A percentile compares a stretch with the other conserved stretches of the same genome.
Evolutionary conservation across 1,140 invertebrate species (phyloP).

Genomic region (Meteorus sp.): DNA sequence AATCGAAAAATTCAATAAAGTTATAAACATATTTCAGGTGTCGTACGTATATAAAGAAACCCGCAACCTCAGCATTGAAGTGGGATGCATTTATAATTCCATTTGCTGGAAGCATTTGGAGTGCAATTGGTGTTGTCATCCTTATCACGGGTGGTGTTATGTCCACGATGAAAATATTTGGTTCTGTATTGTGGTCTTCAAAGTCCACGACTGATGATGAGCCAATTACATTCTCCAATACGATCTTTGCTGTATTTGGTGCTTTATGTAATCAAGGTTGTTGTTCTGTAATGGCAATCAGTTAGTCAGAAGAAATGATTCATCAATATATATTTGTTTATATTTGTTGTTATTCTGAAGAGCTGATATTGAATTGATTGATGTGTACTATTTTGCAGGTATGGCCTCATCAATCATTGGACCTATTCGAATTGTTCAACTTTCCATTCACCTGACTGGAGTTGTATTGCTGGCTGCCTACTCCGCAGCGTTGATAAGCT

Average conservation of each 20-base stretch:
- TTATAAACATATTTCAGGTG: conserved; percentile 34
- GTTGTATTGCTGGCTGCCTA: conserved; percentile 54
- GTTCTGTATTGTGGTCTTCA: not conserved
- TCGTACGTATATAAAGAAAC: conserved; percentile 49
- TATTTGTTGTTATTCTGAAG: too few species aligned
- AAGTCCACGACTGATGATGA: not conserved
- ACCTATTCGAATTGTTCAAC: conserved; percentile 47
- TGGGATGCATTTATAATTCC: conserved; percentile 52
- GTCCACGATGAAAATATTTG: conserved; percentile 17
- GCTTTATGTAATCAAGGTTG: conserved; percentile 50
- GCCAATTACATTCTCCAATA: conserved; percentile 22
- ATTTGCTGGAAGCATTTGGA: conserved; percentile 46
- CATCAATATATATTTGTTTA: not conserved
- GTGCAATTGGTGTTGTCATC: conserved; percentile 36
- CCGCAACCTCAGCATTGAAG: conserved; percentile 41
- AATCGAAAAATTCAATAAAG: not conserved
- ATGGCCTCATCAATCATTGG: conserved; percentile 41
- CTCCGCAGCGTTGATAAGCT: conserved; percentile 55
- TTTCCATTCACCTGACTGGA: conserved; percentile 47
- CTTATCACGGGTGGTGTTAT: conserved; percentile 35
- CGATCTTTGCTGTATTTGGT: conserved; percentile 44
- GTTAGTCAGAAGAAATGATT: not conserved
- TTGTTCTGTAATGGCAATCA: not conserved
- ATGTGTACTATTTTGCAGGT: conserved; percentile 32
- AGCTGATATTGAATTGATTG: not conserved